Base-by-base conservation (phyloP, 2,113 vertebrate species). In the Scomber colias region DNA sequence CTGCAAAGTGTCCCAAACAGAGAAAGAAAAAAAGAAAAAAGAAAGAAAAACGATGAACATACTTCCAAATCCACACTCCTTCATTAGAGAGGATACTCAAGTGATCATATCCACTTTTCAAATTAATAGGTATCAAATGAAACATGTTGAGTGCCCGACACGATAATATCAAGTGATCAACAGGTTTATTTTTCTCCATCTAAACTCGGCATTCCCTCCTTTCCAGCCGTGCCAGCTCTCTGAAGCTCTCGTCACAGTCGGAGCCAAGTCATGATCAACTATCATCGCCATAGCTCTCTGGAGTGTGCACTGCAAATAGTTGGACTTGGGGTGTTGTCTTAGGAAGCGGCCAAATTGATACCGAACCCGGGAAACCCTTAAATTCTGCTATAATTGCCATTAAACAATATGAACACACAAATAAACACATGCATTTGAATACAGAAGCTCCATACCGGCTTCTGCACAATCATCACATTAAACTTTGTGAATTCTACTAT, bases 111-210 rank as follows among this genome's bases (percentile, higher is more conserved):
- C 15, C 44, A 50, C 59, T 75, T 74, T 59, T 65, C 71, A 78
- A 71, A 85, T 83, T 27, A 81, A 84, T 48, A 30, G 68, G 56
- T 55, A 53, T 77, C 66, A 82, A 12, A 71, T 66, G 55, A 57
- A 78, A 72, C 7, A 35, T 10, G 75, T 46, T 67, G 76, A 72
- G 61, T 12, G 27, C 13, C 53, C 2, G 57, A 65, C 71, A 46
- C 3, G 24, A 31, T 61, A 10, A 73, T 75, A 91, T 90, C 87
- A 87, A 51, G 62, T 84, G 49, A 66, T 76, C 77, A 53, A 63
- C 78, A 48, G 59, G 86, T 84, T 74, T 85, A 69, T 77, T 75
- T 90, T 78, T 49, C 85, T 62, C 51, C 2, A 0, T 16, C 70
- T 65, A 79, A 86, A 85, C 71, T 61, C 11, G 2, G 19, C 53